Evolutionary conservation across 2,888 invertebrate genomes (phyloP), one percentile per base, ranked within the genome.

Genomic region (Chesias legatella): DNA sequence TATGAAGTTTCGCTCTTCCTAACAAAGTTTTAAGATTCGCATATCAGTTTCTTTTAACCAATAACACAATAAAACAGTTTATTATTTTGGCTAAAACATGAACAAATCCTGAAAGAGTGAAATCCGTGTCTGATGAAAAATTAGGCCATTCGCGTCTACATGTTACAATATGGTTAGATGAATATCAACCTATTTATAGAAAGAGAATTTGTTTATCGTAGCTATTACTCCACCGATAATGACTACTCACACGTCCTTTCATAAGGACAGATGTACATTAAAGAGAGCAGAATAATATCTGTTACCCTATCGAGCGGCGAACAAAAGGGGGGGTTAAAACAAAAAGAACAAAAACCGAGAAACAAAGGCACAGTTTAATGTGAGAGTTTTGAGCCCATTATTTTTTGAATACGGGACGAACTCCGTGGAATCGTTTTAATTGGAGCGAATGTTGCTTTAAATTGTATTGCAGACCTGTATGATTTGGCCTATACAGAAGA

Each of bases 281-380:
- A 43, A 51, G 43, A 31, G 31, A 35, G 31, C 48, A 52, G 51
- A 48, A 47, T 61, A 64, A 71, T 72, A 73, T 73, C 71, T 72
- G 70, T 58, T 55, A 50, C 67, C 64, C 66, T 62, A 61, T 63
- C 55, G 58, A 52, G 52, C 66, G 61, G 59, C 38, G 52, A 60
- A 56, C 70, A 72, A 72, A 78, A 65, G 68, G 72, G 68, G 65
- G 31, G 52, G 63, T 78, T 75, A 75, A 78, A 83, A 80, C 76
- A 79, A 81, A 79, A 74, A 66, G 75, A 74, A 81, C 79, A 79
- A 80, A 70, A 63, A 61, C 48, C 34, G 28, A 48, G 67, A 67
- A 69, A 83, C 82, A 83, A 83, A 79, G 73, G 75, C 79, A 74
- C 78, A 75, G 78, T 79, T 79, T 76, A 73, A 71, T 75, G 68